A percentile compares a stretch with the other conserved stretches of the same genome.
These are phyloP conservation scores for Oxytorus armatus DNA, from an alignment of 2,888 invertebrate species.

Conservation along the genomic window DNA sequence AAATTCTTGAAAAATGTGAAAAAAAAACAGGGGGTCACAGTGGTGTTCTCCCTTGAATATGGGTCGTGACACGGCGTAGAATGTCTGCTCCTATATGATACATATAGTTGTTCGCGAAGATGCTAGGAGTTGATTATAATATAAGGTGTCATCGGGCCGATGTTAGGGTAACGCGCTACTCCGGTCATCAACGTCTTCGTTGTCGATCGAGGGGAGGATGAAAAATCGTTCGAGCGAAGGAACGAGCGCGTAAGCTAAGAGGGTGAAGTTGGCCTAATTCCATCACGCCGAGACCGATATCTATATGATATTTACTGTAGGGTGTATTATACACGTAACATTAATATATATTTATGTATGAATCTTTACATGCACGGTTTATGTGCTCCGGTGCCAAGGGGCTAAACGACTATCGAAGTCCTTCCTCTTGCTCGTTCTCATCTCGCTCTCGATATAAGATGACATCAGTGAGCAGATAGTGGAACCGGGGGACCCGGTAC, in stretches of 20 bases:
- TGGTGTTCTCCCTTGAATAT: background rate
- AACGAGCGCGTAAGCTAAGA: slow-evolving; percentile 59
- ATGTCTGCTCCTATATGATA: slow-evolving; percentile 11
- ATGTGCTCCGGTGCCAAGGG: slow-evolving; percentile 10
- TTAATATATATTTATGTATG: background rate
- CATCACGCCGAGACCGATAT: slow-evolving; percentile 35
- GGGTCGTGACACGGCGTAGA: background rate
- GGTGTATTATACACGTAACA: background rate
- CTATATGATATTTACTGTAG: background rate
- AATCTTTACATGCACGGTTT: background rate
- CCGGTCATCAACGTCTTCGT: slow-evolving; percentile 51
- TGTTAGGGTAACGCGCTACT: slow-evolving; percentile 51
- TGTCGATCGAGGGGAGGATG: slow-evolving; percentile 40
- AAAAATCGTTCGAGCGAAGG: slow-evolving; percentile 55
- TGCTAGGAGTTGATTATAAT: slow-evolving; percentile 51
- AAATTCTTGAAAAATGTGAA: slow-evolving; percentile 2
- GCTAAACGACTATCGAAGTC: slow-evolving; percentile 1
- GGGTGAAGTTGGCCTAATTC: slow-evolving; percentile 69
- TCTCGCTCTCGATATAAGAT: slow-evolving; percentile 26
- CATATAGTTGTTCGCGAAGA: slow-evolving; percentile 37
- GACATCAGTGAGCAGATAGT: slow-evolving; percentile 56
- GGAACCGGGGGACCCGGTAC: slow-evolving; percentile 52
- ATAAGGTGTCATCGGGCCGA: slow-evolving; percentile 41
- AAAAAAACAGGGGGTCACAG: slow-evolving; percentile 6
- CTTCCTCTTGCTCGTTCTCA: background rate